phyloP scores from a whole-genome alignment of 53 echinoderm and acorn worm species.

The Apostichopus leukothele region DNA sequence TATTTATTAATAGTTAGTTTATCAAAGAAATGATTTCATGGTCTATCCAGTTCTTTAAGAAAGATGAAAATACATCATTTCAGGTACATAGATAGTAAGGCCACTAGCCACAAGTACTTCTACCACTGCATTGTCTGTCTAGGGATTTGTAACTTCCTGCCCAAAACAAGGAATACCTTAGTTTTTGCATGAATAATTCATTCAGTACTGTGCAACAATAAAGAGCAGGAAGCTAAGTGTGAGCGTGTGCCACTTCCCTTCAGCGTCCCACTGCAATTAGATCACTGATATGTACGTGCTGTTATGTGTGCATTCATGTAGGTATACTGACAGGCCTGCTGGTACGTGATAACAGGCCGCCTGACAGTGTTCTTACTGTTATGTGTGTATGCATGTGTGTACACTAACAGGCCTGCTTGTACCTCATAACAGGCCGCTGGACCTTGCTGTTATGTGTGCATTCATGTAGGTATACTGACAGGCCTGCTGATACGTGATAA shows the following conservation, averaged over 20 bases:
- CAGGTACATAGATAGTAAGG: neutral
- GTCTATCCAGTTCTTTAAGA: no score
- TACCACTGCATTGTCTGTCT: neutral
- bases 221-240: conserved; percentile 14
- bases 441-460: no score
- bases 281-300: neutral
- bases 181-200: conserved; percentile 15
- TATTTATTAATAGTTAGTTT: no score
- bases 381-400: no score
- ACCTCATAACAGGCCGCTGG: no score
- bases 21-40: no score
- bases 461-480: no score
- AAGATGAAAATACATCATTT: no score
- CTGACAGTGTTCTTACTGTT: neutral
- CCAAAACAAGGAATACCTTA: conserved; percentile 6
- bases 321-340: neutral
- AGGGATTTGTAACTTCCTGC: conserved; percentile 14
- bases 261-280: neutral
- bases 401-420: no score
- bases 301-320: neutral
- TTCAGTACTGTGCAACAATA: neutral
- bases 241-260: conserved; percentile 12
- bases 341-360: neutral
- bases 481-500: neutral
- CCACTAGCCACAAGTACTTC: neutral